phyloP scores from a whole-genome alignment of 2,888 invertebrate species.

The Dolichopus griseipennis region DNA sequence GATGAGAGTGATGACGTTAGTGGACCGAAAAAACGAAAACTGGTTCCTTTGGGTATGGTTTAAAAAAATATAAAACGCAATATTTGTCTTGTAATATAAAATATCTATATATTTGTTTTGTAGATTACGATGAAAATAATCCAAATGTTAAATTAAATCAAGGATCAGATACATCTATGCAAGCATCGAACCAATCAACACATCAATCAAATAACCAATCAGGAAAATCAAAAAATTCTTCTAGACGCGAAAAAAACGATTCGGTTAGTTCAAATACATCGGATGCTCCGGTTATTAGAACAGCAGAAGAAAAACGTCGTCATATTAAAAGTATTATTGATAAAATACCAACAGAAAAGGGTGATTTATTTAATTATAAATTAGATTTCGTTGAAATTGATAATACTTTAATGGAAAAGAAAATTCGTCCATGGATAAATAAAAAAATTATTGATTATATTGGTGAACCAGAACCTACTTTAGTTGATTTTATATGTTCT shows the following conservation, averaged over 20 bases:
- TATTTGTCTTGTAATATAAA: neutral
- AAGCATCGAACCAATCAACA: conserved; percentile 18
- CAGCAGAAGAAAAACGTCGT: conserved; percentile 89
- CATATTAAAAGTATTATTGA: conserved; percentile 96
- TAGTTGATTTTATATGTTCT: conserved; percentile 99
- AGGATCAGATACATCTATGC: conserved; percentile 19
- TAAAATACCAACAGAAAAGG: conserved; percentile 96
- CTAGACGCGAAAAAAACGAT: conserved; percentile 30
- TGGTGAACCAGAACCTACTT: conserved; percentile 95
- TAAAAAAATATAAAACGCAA: neutral
- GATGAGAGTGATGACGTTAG: conserved; percentile 57
- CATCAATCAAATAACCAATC: conserved; percentile 28
- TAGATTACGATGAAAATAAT: conserved; percentile 39
- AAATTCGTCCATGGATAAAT: conserved; percentile 98
- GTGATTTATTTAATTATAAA: conserved; percentile 87
- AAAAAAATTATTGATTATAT: conserved; percentile 99
- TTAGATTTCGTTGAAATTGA: conserved; percentile 85
- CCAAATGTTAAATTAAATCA: conserved; percentile 22
- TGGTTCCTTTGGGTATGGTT: conserved; percentile 60
- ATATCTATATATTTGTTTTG: conserved; percentile 13
- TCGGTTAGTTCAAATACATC: conserved; percentile 13
- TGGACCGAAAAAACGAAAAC: conserved; percentile 61
- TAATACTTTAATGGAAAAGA: conserved; percentile 77
- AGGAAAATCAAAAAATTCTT: conserved; percentile 29
- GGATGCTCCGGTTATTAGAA: conserved; percentile 56